Percentiles rank a stretch among this genome's conserved stretches.
These are phyloP conservation scores for Rhodinocichla rosea DNA, from an alignment of 2,113 vertebrate genomes.

Conservation along the genomic window DNA sequence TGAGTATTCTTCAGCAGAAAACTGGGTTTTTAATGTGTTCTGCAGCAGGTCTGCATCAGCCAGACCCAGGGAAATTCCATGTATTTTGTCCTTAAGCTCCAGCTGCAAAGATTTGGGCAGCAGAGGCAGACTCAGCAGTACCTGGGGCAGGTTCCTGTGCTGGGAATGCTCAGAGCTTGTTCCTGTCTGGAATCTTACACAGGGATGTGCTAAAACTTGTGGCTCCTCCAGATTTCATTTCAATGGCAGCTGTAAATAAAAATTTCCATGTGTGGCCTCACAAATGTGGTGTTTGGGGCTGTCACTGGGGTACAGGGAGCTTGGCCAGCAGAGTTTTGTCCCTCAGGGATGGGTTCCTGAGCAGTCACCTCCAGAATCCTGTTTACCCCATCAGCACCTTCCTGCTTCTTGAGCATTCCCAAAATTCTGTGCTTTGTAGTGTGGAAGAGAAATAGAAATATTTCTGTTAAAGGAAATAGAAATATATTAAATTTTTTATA, in stretches of 20 bases:
- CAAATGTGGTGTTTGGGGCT: background rate
- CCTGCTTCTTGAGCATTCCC: background rate
- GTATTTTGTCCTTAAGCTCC: background rate
- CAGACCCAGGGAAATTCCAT: rapidly evolving
- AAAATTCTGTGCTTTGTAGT: background rate
- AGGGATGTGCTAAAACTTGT: background rate
- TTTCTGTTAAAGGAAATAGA: background rate
- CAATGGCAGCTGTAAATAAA: background rate
- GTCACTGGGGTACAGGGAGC: background rate
- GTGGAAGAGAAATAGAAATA: background rate
- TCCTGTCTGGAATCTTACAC: background rate
- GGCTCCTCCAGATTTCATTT: background rate
- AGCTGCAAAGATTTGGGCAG: background rate
- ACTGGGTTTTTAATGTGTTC: background rate
- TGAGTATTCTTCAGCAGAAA: background rate
- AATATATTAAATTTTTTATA: background rate
- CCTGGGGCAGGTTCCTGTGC: background rate
- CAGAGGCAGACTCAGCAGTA: rapidly evolving
- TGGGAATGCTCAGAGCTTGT: background rate
- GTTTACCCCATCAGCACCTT: background rate
- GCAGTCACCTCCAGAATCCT: background rate
- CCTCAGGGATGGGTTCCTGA: background rate
- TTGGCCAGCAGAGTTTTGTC: background rate
- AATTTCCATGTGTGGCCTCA: rapidly evolving
- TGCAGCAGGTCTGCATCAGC: background rate